Percentiles rank a stretch among this genome's conserved stretches.
Evolutionary conservation across 2,888 invertebrate species (phyloP).

Genomic region (Tanaodytes sp.): DNA sequence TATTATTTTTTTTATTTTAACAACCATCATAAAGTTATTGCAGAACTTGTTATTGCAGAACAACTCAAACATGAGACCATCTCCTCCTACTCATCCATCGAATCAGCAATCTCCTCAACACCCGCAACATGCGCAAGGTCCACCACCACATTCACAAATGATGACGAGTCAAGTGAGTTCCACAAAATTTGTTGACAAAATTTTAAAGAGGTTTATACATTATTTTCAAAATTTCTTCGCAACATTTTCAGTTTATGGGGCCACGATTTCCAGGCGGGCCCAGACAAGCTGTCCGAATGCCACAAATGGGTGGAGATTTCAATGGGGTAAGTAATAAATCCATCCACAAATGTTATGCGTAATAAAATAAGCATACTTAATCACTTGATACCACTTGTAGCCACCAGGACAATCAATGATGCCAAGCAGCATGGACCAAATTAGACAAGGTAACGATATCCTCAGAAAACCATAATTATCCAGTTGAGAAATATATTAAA

Average conservation of each 20-base stretch:
- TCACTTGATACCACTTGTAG: too few species aligned
- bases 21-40: constrained; percentile 12
- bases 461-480: too few species aligned
- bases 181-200: too few species aligned
- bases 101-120: constrained; percentile 91
- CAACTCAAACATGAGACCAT: constrained; percentile 86
- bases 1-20: constrained; percentile 4
- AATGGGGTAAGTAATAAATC: constrained; percentile 83
- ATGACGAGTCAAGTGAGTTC: constrained; percentile 81
- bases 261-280: constrained; percentile 96
- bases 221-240: too few species aligned
- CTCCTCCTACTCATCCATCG: constrained; percentile 89
- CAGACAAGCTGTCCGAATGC: constrained; percentile 93
- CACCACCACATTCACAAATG: constrained; percentile 87
- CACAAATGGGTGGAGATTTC: constrained; percentile 94
- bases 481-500: too few species aligned
- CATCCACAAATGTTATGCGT: too few species aligned
- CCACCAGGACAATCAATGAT: constrained; percentile 96
- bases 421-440: constrained; percentile 96
- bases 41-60: constrained; percentile 71
- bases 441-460: constrained; percentile 79
- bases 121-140: constrained; percentile 79
- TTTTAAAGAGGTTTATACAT: background rate
- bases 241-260: constrained; percentile 95
- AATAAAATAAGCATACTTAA: too few species aligned